A percentile compares a stretch with the other conserved stretches of the same genome.
Evolutionary conservation across 2,888 invertebrate genomes (phyloP).

Genomic region (Drosophila lutescens): DNA sequence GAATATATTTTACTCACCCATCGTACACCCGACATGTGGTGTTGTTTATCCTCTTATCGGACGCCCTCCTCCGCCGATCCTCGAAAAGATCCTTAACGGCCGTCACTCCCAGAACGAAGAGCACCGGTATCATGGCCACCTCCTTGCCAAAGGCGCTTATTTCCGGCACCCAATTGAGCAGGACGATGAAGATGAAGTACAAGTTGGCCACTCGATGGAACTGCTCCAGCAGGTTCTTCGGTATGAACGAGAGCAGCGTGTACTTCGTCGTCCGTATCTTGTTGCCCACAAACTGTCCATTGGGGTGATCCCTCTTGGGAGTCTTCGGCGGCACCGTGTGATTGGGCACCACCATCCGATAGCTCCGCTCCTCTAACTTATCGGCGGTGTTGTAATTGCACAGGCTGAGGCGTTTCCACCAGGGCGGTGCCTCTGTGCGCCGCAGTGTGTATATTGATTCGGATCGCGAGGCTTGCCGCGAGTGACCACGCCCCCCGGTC

Average conservation of each 20-base stretch:
- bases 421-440: constrained; percentile 89
- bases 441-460: constrained; percentile 95
- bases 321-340: constrained; percentile 93
- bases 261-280: constrained; percentile 97
- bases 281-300: constrained; percentile 92
- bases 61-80: constrained; percentile 93
- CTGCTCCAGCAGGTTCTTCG: constrained; percentile 98
- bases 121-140: constrained; percentile 96
- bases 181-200: constrained; percentile 98
- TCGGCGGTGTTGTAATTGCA: constrained; percentile 87
- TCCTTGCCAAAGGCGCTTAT: constrained; percentile 98
- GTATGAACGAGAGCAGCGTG: constrained; percentile 95
- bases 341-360: constrained; percentile 92
- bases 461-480: constrained; percentile 94
- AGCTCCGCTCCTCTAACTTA: constrained; percentile 88
- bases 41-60: constrained; percentile 97
- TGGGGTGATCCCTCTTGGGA: constrained; percentile 92
- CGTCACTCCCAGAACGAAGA: constrained; percentile 97
- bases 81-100: constrained; percentile 98
- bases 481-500: constrained; percentile 87
- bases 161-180: constrained; percentile 97
- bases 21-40: constrained; percentile 95
- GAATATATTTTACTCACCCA: constrained; percentile 87
- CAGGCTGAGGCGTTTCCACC: constrained; percentile 89
- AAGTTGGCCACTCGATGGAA: constrained; percentile 98